Evolutionary conservation across 2,113 vertebrate genomes (phyloP), one percentile per base, ranked within the genome.

Genomic region (Xiphophorus hellerii): DNA sequence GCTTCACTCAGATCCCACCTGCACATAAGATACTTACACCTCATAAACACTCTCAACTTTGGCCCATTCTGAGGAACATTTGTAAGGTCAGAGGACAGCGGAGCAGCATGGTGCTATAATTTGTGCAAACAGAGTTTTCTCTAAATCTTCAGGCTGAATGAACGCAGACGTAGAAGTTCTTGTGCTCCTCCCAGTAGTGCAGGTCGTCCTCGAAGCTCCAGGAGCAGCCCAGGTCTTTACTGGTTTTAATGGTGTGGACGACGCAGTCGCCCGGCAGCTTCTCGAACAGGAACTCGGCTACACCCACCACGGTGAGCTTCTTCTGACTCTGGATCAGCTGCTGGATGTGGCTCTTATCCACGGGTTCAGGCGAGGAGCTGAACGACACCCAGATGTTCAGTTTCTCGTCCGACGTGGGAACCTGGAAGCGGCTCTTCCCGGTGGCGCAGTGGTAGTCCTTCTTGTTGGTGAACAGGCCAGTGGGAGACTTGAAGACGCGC

Each of bases 371-470:
- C 0, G 93, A 94, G 69, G 93, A 81, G 66, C 94, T 94, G 90
- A 93, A 95, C 67, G 94, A 95, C 51, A 95, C 91, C 78, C 92
- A 87, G 28, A 94, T 51, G 7, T 91, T 92, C 1, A 94, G 78
- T 62, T 91, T 92, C 61, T 94, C 86, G 9, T 94, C 90, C 0
- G 85, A 74, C 0, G 83, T n/a, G 0, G 85, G 65, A 61, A 95
- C 90, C 74, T 90, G 88, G 88, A 95, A 95, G 73, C 93, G 92
- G 17, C 86, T 95, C 61, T 86, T 93, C 37, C 94, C 94, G 0
- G 89, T 90, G 0, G 85, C 4, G 65, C 92, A 92, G 27, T 95
- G 90, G 78, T 62, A 91, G 7, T 90, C 84, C 64, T 87, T 94
- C 76, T 86, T 94, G 42, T 44, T 87, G 62, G 64, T 31, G 3